These are phyloP conservation scores for Aproaerema taeniolella DNA, from an alignment of 2,888 invertebrate species.

Conservation along the genomic window DNA sequence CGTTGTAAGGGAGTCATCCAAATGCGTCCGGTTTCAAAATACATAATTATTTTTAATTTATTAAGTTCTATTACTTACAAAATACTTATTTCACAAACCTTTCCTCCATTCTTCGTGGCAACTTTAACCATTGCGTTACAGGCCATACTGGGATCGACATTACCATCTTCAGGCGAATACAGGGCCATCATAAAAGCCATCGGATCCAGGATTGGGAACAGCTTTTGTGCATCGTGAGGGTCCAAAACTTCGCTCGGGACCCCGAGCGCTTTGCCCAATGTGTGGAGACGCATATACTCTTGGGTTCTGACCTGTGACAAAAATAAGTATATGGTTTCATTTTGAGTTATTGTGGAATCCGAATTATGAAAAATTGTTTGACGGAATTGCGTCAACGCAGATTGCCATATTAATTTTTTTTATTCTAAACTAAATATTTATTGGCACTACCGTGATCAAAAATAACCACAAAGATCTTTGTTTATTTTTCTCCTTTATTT, in stretches of 20 bases:
- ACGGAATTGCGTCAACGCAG: no score
- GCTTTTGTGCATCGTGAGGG: conserved; percentile 84
- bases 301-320: conserved; percentile 83
- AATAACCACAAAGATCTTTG: no score
- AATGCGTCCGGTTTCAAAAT: no score
- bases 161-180: conserved; percentile 88
- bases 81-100: no score
- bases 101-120: conserved; percentile 83
- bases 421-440: not conserved
- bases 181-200: conserved; percentile 85
- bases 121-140: conserved; percentile 85
- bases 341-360: no score
- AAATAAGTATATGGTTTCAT: no score
- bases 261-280: conserved; percentile 87
- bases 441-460: no score
- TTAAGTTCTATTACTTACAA: not conserved
- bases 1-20: no score
- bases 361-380: no score
- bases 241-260: conserved; percentile 85
- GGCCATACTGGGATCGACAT: conserved; percentile 89
- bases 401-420: not conserved
- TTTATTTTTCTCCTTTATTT: no score
- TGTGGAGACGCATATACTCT: conserved; percentile 89
- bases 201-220: conserved; percentile 87
- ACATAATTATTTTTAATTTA: not conserved